These are phyloP conservation scores for Acipenser ruthenus DNA, from an alignment of 2,797 vertebrate genomes.

Conservation along the genomic window DNA sequence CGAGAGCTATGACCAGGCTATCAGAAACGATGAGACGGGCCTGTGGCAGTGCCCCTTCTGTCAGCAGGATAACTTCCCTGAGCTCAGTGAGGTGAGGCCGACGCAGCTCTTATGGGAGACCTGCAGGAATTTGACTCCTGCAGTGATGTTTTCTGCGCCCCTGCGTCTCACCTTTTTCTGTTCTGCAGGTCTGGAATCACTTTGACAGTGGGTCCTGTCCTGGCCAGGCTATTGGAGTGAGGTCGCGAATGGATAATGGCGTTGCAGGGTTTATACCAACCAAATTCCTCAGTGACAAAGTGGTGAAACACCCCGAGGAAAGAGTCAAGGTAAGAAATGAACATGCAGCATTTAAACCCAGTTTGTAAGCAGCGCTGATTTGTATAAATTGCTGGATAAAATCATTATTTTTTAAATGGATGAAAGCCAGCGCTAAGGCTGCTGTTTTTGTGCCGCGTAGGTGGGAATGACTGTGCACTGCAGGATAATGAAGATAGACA, in stretches of 20 bases:
- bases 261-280: conserved; percentile 97
- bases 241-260: conserved; percentile 87
- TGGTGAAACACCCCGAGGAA: conserved; percentile 94
- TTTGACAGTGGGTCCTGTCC: conserved; percentile 98
- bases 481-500: conserved; percentile 98
- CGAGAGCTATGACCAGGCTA: conserved; percentile 97
- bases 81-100: conserved; percentile 84
- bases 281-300: conserved; percentile 95
- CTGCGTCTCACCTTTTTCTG: conserved; percentile 13
- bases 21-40: conserved; percentile 86
- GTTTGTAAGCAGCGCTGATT: background rate
- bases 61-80: conserved; percentile 97
- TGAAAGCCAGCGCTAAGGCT: background rate
- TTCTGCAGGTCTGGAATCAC: conserved; percentile 92
- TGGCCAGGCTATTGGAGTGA: conserved; percentile 93
- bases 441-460: conserved; percentile 44
- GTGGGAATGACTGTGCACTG: conserved; percentile 98
- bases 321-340: conserved; percentile 79
- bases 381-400: background rate
- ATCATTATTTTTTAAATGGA: background rate
- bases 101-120: no score
- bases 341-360: background rate
- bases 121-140: background rate
- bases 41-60: conserved; percentile 99
- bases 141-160: conserved; percentile 11